These are phyloP conservation scores for Chlorodrepanis virens DNA, from an alignment of 2,113 vertebrate species.

Conservation along the genomic window DNA sequence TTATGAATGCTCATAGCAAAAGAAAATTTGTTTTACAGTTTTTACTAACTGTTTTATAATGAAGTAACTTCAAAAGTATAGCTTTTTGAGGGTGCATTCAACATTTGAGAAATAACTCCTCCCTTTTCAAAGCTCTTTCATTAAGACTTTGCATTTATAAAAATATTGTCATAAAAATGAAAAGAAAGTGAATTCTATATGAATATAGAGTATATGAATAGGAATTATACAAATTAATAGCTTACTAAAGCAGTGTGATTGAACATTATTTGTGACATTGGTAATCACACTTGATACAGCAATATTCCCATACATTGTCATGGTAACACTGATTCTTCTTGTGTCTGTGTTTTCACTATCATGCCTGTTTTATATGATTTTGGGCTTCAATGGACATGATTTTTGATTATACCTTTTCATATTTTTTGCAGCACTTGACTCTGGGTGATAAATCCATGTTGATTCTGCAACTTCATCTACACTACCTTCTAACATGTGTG, in stretches of 20 bases:
- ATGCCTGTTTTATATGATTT: background rate
- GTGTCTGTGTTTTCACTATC: background rate
- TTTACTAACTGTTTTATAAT: background rate
- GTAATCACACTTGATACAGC: background rate
- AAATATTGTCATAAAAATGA: background rate
- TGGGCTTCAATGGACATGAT: background rate
- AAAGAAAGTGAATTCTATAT: background rate
- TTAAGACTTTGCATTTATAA: background rate
- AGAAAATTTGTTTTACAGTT: background rate
- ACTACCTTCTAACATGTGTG: background rate
- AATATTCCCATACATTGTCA: background rate
- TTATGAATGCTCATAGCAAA: background rate
- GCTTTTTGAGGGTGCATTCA: background rate
- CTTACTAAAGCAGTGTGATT: background rate
- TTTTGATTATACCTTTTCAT: background rate
- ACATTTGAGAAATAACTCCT: background rate
- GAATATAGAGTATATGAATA: background rate
- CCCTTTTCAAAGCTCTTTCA: background rate
- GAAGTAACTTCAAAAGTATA: background rate
- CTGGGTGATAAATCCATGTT: accelerated
- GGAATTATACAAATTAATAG: background rate
- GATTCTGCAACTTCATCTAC: background rate
- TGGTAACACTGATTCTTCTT: background rate
- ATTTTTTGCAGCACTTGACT: background rate
- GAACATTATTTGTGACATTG: background rate